Conservation (phyloP, 35 echinoderm and acorn worm species). For the Lytechinus variegatus region DNA sequence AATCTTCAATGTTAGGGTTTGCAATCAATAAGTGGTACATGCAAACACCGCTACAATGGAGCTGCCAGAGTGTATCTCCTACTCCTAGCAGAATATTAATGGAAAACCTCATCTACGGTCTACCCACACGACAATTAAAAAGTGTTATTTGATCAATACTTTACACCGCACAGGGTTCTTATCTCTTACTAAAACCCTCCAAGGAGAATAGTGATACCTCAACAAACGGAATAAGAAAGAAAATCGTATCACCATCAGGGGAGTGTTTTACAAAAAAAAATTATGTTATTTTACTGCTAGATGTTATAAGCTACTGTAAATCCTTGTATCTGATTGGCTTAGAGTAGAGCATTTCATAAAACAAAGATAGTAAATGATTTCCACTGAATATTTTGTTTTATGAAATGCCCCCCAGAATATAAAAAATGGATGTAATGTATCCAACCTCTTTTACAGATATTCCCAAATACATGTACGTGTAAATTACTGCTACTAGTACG, state of each 20-base stretch:
- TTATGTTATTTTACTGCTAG: no score
- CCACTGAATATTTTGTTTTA: no score
- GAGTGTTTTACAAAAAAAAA: no score
- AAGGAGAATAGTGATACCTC: neutral
- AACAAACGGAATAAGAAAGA: neutral
- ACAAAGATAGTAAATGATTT: no score
- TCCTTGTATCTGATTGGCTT: no score
- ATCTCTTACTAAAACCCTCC: neutral
- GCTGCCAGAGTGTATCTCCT: neutral
- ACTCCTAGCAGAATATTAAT: neutral
- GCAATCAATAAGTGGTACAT: neutral
- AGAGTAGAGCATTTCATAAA: no score
- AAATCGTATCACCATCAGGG: neutral
- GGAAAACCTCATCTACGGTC: neutral
- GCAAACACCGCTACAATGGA: neutral
- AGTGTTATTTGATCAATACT: slow-evolving; percentile 4
- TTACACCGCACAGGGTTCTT: neutral
- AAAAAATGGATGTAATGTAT: no score
- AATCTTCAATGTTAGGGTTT: neutral
- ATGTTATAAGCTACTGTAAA: no score
- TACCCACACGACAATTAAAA: neutral
- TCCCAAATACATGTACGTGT: no score
- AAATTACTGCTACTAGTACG: no score
- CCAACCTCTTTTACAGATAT: no score
- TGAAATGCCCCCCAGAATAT: no score